Evolutionary conservation across 92 coral and sea anemone genomes (phyloP).

Genomic region (Bergia puertoricense): DNA sequence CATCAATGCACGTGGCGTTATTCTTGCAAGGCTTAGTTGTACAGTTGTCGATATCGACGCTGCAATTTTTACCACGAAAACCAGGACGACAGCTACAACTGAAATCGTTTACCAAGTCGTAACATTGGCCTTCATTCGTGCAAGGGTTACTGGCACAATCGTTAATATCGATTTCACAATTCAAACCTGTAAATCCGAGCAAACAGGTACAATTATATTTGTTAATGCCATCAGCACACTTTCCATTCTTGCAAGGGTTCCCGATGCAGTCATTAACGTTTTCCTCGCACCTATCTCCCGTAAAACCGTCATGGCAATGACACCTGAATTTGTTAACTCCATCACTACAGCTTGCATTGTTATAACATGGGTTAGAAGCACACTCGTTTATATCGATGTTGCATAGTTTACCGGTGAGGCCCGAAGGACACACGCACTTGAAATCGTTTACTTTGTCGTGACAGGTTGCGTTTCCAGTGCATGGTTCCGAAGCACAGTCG

Average conservation of each 20-base stretch:
- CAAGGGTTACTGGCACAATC: conserved; percentile 55
- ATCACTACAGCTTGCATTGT: conserved; percentile 31
- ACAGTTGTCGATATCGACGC: conserved; percentile 26
- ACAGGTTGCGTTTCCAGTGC: conserved; percentile 3
- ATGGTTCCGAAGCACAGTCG: neutral
- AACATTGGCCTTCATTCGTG: conserved; percentile 28
- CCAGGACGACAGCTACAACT: conserved; percentile 14
- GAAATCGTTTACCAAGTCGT: conserved; percentile 5
- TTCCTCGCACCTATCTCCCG: conserved; percentile 44
- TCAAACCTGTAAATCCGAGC: conserved; percentile 28
- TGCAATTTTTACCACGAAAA: conserved; percentile 12
- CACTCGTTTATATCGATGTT: conserved; percentile 21
- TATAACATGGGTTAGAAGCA: conserved; percentile 35
- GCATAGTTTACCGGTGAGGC: neutral
- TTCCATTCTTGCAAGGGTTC: conserved; percentile 37
- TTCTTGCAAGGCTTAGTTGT: conserved; percentile 8
- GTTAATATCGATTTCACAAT: conserved; percentile 31
- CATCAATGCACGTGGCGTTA: conserved; percentile 30
- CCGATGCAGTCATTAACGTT: conserved; percentile 47
- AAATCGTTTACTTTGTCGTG: neutral
- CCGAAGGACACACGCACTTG: neutral
- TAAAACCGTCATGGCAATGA: conserved; percentile 35
- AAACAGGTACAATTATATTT: conserved; percentile 40
- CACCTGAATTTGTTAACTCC: conserved; percentile 25
- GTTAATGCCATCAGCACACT: conserved; percentile 34